Evolutionary conservation across 2,888 invertebrate genomes (phyloP).

Genomic region (Athalia cordata): DNA sequence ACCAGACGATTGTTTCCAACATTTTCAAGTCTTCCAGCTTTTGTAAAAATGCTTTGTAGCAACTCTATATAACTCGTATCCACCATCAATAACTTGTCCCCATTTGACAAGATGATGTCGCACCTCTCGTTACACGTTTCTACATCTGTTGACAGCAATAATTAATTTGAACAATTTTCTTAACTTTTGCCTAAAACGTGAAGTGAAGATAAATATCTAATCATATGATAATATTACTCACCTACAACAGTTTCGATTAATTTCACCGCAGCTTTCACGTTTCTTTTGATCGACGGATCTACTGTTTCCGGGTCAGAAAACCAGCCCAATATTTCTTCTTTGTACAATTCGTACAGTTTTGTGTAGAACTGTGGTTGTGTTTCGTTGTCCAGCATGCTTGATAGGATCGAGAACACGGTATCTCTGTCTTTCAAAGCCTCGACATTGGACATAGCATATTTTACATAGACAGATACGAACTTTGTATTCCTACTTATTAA

Average conservation of each 20-base stretch:
- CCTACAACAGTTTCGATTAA: conserved; percentile 74
- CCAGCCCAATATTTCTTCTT: conserved; percentile 78
- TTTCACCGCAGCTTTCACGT: conserved; percentile 77
- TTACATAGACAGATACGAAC: conserved; percentile 74
- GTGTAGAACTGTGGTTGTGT: conserved; percentile 74
- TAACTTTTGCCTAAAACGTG: background rate
- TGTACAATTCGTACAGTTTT: conserved; percentile 78
- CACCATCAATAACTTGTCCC: conserved; percentile 65
- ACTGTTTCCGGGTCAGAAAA: conserved; percentile 56
- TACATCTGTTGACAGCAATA: conserved; percentile 52
- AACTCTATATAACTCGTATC: conserved; percentile 60
- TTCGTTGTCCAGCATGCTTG: conserved; percentile 71
- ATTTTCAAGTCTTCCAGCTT: conserved; percentile 50
- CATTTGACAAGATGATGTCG: conserved; percentile 61
- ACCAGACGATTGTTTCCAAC: conserved; percentile 52
- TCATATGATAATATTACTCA: conserved; percentile 47
- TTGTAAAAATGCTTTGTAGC: conserved; percentile 61
- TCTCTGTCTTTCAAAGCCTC: conserved; percentile 78
- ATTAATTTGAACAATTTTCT: conserved; percentile 9
- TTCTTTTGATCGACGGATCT: conserved; percentile 70
- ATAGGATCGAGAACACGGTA: conserved; percentile 78
- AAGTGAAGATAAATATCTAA: background rate
- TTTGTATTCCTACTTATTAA: conserved; percentile 76
- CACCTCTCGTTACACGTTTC: conserved; percentile 60
- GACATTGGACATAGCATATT: conserved; percentile 71